Evolutionary conservation across 2,888 invertebrate species (phyloP).

Genomic region (Dermolepida albohirtum): DNA sequence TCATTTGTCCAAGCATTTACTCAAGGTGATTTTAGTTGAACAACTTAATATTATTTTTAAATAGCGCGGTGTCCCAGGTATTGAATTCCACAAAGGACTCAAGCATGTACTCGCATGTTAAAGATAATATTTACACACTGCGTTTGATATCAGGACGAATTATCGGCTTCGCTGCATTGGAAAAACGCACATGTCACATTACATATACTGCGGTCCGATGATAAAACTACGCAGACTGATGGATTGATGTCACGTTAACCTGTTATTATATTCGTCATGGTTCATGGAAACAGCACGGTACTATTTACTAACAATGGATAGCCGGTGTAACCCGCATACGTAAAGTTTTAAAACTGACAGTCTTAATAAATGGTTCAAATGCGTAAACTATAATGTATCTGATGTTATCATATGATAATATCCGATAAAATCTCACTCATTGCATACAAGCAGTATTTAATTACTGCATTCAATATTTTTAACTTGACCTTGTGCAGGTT

Average conservation of each 20-base stretch:
- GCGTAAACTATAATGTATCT: slow-evolving; percentile 26
- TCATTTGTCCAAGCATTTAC: too few relatives aligned
- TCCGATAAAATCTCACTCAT: slow-evolving; percentile 19
- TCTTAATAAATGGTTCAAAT: slow-evolving; percentile 24
- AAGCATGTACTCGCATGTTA: slow-evolving; percentile 8
- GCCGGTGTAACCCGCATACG: slow-evolving; percentile 27
- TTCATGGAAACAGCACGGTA: slow-evolving; percentile 3
- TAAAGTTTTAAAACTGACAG: slow-evolving; percentile 21
- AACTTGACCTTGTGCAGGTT: slow-evolving; percentile 18
- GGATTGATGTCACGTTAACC: slow-evolving; percentile 36
- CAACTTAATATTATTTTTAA: slow-evolving; percentile 3
- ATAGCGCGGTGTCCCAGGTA: not conserved
- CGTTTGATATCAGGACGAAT: slow-evolving; percentile 14
- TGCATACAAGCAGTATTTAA: slow-evolving; percentile 24
- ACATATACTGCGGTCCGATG: slow-evolving; percentile 4
- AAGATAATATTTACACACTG: slow-evolving; percentile 15
- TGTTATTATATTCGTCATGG: slow-evolving; percentile 20
- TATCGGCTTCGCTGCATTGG: slow-evolving; percentile 32
- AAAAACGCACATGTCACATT: slow-evolving; percentile 20
- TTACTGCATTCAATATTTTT: slow-evolving; percentile 28
- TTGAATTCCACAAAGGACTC: slow-evolving; percentile 30
- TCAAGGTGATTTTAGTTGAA: not conserved
- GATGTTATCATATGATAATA: slow-evolving; percentile 28
- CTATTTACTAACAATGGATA: not conserved
- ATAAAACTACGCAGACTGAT: slow-evolving; percentile 17